Percentiles rank a stretch among this genome's conserved stretches.
Evolutionary conservation across 2,888 invertebrate genomes (phyloP).

Genomic region (Hirtodrosophila alboralis): DNA sequence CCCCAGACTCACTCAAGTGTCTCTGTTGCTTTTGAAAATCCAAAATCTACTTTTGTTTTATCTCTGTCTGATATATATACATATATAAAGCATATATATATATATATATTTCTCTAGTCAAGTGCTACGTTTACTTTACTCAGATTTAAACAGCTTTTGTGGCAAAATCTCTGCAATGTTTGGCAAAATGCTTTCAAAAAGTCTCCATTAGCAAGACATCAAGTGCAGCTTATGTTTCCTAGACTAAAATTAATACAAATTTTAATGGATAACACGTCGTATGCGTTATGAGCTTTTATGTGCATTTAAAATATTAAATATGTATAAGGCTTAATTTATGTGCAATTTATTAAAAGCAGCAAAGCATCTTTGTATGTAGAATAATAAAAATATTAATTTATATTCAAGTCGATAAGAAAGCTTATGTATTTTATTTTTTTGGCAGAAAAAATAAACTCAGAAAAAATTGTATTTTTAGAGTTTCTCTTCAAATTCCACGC

Average conservation of each 20-base stretch:
- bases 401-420: no score
- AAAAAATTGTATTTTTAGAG: no score
- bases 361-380: no score
- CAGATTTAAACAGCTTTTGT: conserved; percentile 22
- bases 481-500: no score
- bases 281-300: conserved; percentile 8
- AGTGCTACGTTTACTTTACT: conserved; percentile 8
- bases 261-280: conserved; percentile 19
- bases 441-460: no score
- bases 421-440: no score
- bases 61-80: conserved; percentile 14
- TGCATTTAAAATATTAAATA: background rate
- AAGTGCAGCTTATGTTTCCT: conserved; percentile 4
- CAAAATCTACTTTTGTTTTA: conserved; percentile 27
- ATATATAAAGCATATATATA: background rate
- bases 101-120: background rate
- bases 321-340: background rate
- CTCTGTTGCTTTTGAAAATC: conserved; percentile 19
- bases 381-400: no score
- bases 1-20: conserved; percentile 30
- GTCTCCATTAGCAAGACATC: conserved; percentile 19
- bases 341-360: background rate
- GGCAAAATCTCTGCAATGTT: conserved; percentile 13
- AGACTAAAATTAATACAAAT: background rate
- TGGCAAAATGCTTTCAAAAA: conserved; percentile 11